Evolutionary conservation across 2,888 invertebrate genomes (phyloP).

Genomic region (Scelioninae gen. 1): DNA sequence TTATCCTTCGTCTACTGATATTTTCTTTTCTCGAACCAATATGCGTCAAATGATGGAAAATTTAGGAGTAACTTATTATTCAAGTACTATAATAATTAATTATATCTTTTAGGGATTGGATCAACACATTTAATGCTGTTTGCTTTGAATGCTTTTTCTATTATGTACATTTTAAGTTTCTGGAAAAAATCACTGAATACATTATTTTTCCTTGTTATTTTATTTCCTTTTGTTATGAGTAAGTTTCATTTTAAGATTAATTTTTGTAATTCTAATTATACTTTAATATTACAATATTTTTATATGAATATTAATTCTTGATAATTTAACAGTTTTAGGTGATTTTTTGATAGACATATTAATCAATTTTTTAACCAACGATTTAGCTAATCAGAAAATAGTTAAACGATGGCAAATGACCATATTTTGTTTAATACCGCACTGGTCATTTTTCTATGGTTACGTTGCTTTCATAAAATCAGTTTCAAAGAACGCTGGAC

Average conservation of each 20-base stretch:
- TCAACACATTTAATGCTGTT: constrained; percentile 9
- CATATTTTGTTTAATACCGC: constrained; percentile 11
- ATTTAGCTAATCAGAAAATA: background rate
- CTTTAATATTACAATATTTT: no score
- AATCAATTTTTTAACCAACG: background rate
- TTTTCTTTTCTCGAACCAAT: no score
- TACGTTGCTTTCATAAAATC: constrained; percentile 3
- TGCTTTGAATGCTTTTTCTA: constrained; percentile 16
- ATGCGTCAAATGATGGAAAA: no score
- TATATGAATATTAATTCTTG: background rate
- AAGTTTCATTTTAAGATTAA: background rate
- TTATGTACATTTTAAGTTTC: constrained; percentile 23
- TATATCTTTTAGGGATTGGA: constrained; percentile 15
- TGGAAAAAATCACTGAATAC: constrained; percentile 24
- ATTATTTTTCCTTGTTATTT: background rate
- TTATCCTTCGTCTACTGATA: no score
- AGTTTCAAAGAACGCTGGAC: constrained; percentile 1
- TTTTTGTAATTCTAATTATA: no score
- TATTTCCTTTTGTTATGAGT: constrained; percentile 16
- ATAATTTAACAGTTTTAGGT: constrained; percentile 8
- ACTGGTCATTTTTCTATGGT: constrained; percentile 23
- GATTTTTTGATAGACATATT: background rate
- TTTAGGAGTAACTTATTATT: no score
- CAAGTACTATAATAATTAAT: no score
- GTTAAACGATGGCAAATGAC: background rate